These are phyloP conservation scores for Sprattus sprattus DNA, from an alignment of 2,113 vertebrate species.

Conservation along the genomic window DNA sequence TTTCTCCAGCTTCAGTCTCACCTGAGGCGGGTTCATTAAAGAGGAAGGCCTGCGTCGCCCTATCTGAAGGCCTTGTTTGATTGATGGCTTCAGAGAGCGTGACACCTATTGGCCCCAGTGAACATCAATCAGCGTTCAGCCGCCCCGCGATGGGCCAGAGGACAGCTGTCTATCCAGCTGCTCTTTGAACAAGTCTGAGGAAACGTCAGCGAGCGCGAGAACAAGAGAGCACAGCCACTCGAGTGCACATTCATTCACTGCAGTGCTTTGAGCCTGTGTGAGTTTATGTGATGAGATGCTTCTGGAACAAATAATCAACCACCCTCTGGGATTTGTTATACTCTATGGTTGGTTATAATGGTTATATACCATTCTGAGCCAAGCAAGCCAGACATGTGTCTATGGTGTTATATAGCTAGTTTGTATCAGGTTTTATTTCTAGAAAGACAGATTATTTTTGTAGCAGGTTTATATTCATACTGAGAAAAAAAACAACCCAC, in stretches of 20 bases:
- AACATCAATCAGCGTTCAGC: background rate
- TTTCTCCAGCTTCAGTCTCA: background rate
- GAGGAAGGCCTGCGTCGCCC: background rate
- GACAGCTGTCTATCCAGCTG: slow-evolving; percentile 8
- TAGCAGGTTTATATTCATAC: background rate
- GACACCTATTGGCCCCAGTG: background rate
- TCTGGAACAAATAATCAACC: background rate
- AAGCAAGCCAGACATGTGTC: background rate
- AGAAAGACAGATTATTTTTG: background rate
- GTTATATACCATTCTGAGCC: background rate
- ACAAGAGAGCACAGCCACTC: background rate
- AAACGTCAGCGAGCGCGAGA: background rate
- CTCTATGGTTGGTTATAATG: background rate
- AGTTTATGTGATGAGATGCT: background rate
- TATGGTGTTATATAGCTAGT: background rate
- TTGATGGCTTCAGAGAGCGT: background rate
- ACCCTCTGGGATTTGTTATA: background rate
- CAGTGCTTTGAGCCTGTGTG: background rate
- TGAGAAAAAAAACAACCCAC: background rate
- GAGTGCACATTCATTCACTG: background rate
- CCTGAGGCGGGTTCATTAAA: background rate
- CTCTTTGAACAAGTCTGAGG: background rate
- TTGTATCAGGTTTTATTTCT: background rate
- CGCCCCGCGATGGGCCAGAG: background rate
- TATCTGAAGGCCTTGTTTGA: background rate